These are phyloP conservation scores for Cyanoderma ruficeps DNA, from an alignment of 2,113 vertebrate species.

Conservation along the genomic window DNA sequence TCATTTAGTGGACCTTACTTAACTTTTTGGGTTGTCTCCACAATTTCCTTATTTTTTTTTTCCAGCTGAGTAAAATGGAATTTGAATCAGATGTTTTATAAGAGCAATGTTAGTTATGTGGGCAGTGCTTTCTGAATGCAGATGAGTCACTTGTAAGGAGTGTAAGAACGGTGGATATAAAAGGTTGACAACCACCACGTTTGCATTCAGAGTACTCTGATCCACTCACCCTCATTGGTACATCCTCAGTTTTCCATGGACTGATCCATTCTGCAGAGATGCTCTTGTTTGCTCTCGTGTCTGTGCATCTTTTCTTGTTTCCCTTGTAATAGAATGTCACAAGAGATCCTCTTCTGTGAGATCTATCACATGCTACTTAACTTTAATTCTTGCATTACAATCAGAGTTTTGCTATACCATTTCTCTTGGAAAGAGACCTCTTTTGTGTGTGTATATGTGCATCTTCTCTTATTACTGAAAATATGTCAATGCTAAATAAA, in stretches of 20 bases:
- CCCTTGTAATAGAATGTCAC: neutral
- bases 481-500: neutral
- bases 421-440: neutral
- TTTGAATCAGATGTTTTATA: neutral
- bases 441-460: neutral
- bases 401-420: neutral
- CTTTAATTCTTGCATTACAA: neutral
- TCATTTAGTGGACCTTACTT: neutral
- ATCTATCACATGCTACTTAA: no score
- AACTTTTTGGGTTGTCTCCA: neutral
- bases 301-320: neutral
- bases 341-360: neutral
- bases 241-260: neutral
- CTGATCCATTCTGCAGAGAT: neutral
- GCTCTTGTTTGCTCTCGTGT: accelerated
- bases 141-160: neutral
- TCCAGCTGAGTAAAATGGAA: neutral
- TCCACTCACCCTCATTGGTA: neutral
- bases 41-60: neutral
- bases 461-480: neutral
- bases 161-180: neutral
- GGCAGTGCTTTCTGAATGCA: neutral
- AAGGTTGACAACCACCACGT: neutral
- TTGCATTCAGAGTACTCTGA: neutral
- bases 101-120: neutral